Conservation (phyloP, 2,888 invertebrate species). For the Rotaria socialis region DNA sequence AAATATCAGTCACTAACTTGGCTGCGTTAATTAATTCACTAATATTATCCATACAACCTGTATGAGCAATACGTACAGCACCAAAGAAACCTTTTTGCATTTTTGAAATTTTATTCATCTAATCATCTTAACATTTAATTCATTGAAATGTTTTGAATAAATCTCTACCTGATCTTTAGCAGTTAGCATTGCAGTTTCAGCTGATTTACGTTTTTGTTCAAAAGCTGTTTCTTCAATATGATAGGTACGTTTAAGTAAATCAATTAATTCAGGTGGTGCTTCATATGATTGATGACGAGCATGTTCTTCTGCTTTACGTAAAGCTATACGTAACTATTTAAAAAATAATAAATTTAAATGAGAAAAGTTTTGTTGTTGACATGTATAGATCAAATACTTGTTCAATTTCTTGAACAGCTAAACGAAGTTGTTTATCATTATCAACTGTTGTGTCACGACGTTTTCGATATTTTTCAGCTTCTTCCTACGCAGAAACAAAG, state of each 20-base stretch:
- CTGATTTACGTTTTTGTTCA: conserved; percentile 42
- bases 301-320: conserved; percentile 33
- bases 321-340: neutral
- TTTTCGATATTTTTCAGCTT: conserved; percentile 42
- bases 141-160: neutral
- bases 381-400: neutral
- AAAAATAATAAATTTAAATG: neutral
- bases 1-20: neutral
- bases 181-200: conserved; percentile 39
- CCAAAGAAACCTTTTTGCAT: conserved; percentile 43
- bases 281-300: conserved; percentile 37
- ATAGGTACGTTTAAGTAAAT: conserved; percentile 41
- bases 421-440: conserved; percentile 29
- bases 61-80: conserved; percentile 45
- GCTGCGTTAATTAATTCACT: conserved; percentile 38
- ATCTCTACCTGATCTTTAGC: conserved; percentile 30
- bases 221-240: conserved; percentile 14
- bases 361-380: too few species aligned
- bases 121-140: neutral
- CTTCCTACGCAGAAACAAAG: neutral
- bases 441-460: conserved; percentile 40
- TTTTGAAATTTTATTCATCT: conserved; percentile 44
- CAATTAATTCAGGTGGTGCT: conserved; percentile 41
- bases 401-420: conserved; percentile 45
- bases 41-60: conserved; percentile 40